Conservation (phyloP, 2,113 vertebrate genomes). For the Sciurus niger region DNA sequence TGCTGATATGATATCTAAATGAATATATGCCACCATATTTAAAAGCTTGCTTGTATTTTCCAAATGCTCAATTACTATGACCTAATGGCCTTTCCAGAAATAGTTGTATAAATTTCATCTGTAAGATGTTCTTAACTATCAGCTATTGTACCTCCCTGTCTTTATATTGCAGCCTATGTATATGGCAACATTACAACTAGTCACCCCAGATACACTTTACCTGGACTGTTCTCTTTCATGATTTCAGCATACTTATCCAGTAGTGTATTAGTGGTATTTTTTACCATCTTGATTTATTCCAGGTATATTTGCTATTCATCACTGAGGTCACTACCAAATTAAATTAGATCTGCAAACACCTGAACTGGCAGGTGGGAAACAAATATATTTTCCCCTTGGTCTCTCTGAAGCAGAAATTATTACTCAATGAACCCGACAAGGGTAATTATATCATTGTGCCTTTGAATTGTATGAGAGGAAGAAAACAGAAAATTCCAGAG, state of each 20-base stretch:
- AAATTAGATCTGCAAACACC: not conserved
- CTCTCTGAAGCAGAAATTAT: not conserved
- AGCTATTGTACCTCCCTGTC: not conserved
- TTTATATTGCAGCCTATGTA: not conserved
- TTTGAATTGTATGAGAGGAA: constrained; percentile 9
- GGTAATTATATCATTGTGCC: not conserved
- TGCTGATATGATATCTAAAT: constrained; percentile 46
- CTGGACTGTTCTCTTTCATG: not conserved
- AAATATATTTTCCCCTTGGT: not conserved
- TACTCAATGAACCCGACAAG: not conserved
- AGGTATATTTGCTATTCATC: not conserved
- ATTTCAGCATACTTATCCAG: not conserved
- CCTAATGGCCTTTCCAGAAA: not conserved
- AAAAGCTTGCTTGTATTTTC: constrained; percentile 15
- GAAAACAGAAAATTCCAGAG: not conserved
- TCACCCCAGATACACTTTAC: not conserved
- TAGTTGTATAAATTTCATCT: not conserved
- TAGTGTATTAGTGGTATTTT: not conserved
- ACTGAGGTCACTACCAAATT: not conserved
- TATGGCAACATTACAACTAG: not conserved
- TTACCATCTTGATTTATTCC: not conserved
- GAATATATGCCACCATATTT: constrained; percentile 31
- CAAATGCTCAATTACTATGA: constrained; percentile 16
- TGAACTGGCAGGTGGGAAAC: not conserved
- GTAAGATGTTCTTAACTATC: not conserved